A percentile compares a stretch with the other conserved stretches of the same genome.
Evolutionary conservation across 2,797 vertebrate genomes (phyloP).

Genomic region (Sebastes steindachneri): DNA sequence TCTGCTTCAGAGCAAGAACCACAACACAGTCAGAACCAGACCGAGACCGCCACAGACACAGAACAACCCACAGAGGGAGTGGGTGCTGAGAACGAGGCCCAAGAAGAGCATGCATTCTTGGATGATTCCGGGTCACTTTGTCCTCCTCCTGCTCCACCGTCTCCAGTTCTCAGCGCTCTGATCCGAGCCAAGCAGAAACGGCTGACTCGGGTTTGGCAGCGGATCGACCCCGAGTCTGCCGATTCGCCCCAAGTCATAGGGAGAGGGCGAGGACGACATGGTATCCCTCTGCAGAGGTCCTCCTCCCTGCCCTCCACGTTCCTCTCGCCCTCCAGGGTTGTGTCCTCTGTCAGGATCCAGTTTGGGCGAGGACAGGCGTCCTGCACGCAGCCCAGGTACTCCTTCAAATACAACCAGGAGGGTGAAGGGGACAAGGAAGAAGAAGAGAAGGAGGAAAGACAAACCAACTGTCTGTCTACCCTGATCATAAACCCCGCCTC

Average conservation of each 20-base stretch:
- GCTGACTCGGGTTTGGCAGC: background rate
- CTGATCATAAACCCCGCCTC: conserved; percentile 80
- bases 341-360: conserved; percentile 92
- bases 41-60: background rate
- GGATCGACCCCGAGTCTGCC: conserved; percentile 71
- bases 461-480: conserved; percentile 80
- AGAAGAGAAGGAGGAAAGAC: conserved; percentile 46
- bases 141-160: conserved; percentile 4
- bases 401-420: conserved; percentile 84
- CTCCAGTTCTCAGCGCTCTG: conserved; percentile 58
- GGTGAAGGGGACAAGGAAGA: conserved; percentile 26
- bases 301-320: conserved; percentile 90
- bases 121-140: conserved; percentile 18
- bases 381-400: conserved; percentile 88
- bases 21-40: background rate
- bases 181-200: conserved; percentile 46
- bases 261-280: conserved; percentile 66
- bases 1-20: background rate
- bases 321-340: conserved; percentile 86
- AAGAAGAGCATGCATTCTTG: background rate
- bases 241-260: conserved; percentile 38
- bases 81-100: background rate
- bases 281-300: conserved; percentile 85
- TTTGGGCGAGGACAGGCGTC: conserved; percentile 85
- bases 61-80: background rate